phyloP scores from a whole-genome alignment of 2,113 vertebrate genomes.

The Syrrhaptes paradoxus region DNA sequence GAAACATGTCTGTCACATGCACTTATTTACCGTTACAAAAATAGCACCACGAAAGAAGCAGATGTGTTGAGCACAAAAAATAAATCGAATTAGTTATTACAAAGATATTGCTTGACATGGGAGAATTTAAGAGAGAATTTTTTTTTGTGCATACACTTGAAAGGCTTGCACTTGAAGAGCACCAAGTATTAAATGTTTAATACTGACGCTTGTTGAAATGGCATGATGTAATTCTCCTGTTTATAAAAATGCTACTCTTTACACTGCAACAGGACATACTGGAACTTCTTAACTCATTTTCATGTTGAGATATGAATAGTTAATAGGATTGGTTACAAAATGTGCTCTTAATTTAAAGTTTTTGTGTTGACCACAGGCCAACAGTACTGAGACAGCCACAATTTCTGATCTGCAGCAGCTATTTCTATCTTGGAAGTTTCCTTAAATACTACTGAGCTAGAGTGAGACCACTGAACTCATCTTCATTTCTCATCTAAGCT shows the following conservation, averaged over 20 bases:
- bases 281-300: neutral
- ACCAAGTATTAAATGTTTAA: neutral
- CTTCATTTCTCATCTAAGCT: neutral
- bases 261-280: neutral
- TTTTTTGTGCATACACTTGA: neutral
- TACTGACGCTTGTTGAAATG: neutral
- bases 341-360: neutral
- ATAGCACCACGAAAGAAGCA: slow-evolving; percentile 56
- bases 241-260: neutral
- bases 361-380: neutral
- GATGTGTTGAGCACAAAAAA: slow-evolving; percentile 30
- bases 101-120: neutral
- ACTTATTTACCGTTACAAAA: slow-evolving; percentile 57
- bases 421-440: slow-evolving; percentile 13
- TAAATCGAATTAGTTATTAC: neutral
- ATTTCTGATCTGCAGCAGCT: slow-evolving; percentile 5
- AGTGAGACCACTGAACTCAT: neutral
- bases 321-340: neutral
- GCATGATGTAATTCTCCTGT: neutral
- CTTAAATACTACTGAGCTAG: neutral
- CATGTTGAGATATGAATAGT: neutral
- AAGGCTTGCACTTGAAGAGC: neutral
- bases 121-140: neutral
- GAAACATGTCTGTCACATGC: slow-evolving; percentile 59
- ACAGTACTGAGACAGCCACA: neutral